phyloP scores from a whole-genome alignment of 2,888 invertebrate genomes.

The Stenodera caucasica region DNA sequence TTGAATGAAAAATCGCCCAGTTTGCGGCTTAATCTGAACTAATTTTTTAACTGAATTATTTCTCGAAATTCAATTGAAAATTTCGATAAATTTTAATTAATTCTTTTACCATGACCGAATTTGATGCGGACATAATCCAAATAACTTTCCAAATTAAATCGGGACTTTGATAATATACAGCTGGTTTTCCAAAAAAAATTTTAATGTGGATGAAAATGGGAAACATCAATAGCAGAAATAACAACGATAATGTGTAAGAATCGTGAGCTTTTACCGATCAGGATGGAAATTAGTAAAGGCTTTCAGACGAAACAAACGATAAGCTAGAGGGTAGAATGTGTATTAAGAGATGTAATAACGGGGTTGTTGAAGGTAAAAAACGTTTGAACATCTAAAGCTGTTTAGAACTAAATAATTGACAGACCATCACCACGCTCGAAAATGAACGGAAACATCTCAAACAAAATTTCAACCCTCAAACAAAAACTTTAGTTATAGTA shows the following conservation, averaged over 20 bases:
- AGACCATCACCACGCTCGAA: slow-evolving; percentile 22
- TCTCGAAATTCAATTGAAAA: not conserved
- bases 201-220: not conserved
- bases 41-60: not conserved
- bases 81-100: not conserved
- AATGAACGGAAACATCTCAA: slow-evolving; percentile 26
- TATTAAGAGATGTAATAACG: not conserved
- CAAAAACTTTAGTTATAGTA: slow-evolving; percentile 32
- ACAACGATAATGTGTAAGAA: not conserved
- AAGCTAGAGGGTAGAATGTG: slow-evolving; percentile 12
- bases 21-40: not conserved
- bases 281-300: slow-evolving; percentile 5
- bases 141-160: not conserved
- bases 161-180: not conserved
- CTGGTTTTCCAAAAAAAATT: too few relatives aligned
- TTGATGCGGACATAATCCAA: not conserved
- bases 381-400: slow-evolving; percentile 16
- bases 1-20: not conserved
- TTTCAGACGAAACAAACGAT: slow-evolving; percentile 12
- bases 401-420: slow-evolving; percentile 32
- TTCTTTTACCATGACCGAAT: not conserved
- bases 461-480: slow-evolving; percentile 20
- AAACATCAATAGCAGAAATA: not conserved
- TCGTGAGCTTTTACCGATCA: not conserved
- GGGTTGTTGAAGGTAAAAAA: not conserved